Conservation (phyloP, 2,888 invertebrate genomes). For the Drosophila mulleri region DNA sequence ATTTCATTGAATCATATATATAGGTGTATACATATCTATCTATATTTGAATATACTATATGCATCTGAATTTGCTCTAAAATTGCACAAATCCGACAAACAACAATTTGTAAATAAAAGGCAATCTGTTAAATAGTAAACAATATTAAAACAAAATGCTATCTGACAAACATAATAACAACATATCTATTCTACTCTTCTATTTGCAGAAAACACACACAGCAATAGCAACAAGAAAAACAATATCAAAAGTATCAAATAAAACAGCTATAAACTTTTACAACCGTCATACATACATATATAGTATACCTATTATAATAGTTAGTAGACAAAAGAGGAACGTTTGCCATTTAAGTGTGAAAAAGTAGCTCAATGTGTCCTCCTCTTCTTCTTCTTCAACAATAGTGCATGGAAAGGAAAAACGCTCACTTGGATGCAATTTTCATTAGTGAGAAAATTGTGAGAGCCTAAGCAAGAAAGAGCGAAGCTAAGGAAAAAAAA, state of each 20-base stretch:
- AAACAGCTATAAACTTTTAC: background rate
- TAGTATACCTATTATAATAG: background rate
- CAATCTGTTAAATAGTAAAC: background rate
- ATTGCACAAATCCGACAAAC: too few relatives aligned
- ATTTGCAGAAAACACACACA: conserved; percentile 8
- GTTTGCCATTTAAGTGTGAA: conserved; percentile 47
- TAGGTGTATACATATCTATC: too few relatives aligned
- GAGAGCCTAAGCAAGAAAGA: conserved; percentile 27
- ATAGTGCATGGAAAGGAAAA: conserved; percentile 44
- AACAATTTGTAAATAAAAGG: too few relatives aligned
- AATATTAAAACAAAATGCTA: background rate
- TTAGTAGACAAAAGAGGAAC: background rate
- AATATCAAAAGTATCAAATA: background rate
- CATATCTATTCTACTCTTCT: background rate
- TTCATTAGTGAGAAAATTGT: conserved; percentile 68
- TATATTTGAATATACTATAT: too few relatives aligned
- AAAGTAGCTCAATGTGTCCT: conserved; percentile 32
- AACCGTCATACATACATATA: background rate
- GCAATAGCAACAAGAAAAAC: background rate
- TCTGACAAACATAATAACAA: background rate
- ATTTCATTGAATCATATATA: too few relatives aligned
- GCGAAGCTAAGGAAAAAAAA: conserved; percentile 1
- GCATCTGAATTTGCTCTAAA: too few relatives aligned
- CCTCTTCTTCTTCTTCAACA: conserved; percentile 19
- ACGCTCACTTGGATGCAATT: conserved; percentile 63